These are phyloP conservation scores for Bombus fervidus DNA, from an alignment of 1,140 invertebrate genomes.

Conservation along the genomic window DNA sequence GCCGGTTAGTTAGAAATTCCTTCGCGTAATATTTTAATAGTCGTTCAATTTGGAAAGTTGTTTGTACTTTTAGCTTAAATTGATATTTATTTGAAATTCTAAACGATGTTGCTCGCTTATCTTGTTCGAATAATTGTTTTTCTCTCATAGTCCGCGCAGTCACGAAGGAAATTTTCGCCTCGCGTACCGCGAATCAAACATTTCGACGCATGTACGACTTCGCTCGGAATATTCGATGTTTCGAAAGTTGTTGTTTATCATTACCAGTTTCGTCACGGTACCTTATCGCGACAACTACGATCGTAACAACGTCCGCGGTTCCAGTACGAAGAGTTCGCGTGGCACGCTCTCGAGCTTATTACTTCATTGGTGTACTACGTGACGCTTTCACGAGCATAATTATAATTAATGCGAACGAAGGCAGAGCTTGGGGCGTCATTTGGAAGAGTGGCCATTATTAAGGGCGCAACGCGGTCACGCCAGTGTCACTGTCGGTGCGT, in stretches of 20 bases:
- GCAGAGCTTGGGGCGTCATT: conserved; percentile 31
- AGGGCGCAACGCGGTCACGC: conserved; percentile 29
- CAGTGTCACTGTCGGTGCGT: conserved; percentile 65
- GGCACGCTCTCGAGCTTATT: conserved; percentile 50
- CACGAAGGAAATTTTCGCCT: background rate
- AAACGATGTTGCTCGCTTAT: background rate
- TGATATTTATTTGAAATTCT: background rate
- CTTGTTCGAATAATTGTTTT: background rate
- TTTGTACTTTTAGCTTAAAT: background rate
- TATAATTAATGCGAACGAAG: conserved; percentile 57
- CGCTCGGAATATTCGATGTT: background rate
- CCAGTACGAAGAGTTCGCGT: background rate
- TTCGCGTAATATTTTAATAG: background rate
- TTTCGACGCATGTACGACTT: background rate
- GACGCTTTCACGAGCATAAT: conserved; percentile 55
- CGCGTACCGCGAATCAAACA: background rate
- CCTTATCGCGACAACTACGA: background rate
- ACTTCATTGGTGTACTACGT: conserved; percentile 53
- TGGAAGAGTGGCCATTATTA: conserved; percentile 58
- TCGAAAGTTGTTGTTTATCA: background rate
- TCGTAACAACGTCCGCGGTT: background rate
- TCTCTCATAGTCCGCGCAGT: accelerated
- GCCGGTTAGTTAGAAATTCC: background rate
- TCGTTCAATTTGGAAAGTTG: background rate
- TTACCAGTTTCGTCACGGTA: background rate